Conservation (phyloP, 2,888 invertebrate species). For the Catocala sponsa region DNA sequence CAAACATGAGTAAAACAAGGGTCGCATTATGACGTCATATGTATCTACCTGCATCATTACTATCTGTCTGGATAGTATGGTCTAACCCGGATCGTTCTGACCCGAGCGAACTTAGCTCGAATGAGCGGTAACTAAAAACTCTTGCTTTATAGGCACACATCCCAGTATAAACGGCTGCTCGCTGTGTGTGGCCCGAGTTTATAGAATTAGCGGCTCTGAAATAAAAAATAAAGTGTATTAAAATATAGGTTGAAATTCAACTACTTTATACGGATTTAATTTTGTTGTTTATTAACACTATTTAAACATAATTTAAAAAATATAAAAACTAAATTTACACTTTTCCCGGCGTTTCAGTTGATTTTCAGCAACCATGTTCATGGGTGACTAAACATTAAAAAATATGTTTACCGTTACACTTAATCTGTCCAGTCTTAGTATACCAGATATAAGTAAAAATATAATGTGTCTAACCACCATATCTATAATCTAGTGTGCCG, state of each 20-base stretch:
- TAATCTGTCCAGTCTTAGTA: no score
- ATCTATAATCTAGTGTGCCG: no score
- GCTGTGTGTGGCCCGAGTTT: slow-evolving; percentile 36
- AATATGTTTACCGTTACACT: no score
- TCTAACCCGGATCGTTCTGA: slow-evolving; percentile 48
- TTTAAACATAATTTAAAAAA: no score
- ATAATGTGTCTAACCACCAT: no score
- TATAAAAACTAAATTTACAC: no score
- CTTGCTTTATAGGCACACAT: slow-evolving; percentile 61
- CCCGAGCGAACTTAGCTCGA: slow-evolving; percentile 57
- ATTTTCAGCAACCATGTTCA: no score
- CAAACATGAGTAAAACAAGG: slow-evolving; percentile 26
- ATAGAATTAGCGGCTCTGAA: slow-evolving; percentile 36
- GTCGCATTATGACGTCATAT: slow-evolving; percentile 45
- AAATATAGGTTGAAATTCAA: background rate
- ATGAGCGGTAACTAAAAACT: slow-evolving; percentile 71
- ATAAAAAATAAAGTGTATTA: slow-evolving; percentile 11
- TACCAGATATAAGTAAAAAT: no score
- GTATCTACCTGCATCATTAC: slow-evolving; percentile 41
- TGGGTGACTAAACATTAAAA: no score
- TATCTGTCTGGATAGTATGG: slow-evolving; percentile 42
- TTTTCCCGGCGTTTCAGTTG: no score
- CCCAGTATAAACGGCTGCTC: slow-evolving; percentile 56
- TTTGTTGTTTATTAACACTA: no score
- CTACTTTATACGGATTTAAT: no score